A percentile compares a stretch with the other conserved stretches of the same genome.
phyloP scores from a whole-genome alignment of 2,113 vertebrate genomes.

The Theristicus caerulescens region DNA sequence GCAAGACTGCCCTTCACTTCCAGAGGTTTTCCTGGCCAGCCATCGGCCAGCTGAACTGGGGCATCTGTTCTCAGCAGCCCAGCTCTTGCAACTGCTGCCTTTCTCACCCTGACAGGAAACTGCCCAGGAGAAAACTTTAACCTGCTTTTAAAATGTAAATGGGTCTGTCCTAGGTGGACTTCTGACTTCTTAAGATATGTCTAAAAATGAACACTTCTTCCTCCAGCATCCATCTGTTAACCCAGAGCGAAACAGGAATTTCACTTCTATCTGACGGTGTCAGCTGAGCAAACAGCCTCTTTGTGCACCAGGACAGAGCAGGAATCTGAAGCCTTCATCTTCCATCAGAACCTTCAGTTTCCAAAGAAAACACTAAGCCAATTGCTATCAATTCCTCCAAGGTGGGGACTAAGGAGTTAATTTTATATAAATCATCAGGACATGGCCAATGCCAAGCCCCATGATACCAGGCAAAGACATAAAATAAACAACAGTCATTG shows the following conservation, averaged over 20 bases:
- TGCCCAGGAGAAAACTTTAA: neutral
- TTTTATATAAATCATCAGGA: neutral
- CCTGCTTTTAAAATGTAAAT: neutral
- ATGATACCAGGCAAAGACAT: neutral
- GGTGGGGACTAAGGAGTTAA: neutral
- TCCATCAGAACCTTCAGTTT: neutral
- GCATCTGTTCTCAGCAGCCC: neutral
- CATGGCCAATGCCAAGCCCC: neutral
- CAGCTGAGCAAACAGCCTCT: neutral
- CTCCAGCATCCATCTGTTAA: neutral
- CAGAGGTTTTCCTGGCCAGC: neutral
- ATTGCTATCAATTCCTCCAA: neutral
- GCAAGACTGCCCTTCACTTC: neutral
- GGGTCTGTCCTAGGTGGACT: neutral
- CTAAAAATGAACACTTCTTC: neutral
- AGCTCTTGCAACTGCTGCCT: neutral
- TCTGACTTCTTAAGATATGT: neutral
- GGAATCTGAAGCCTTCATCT: neutral
- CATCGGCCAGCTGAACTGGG: neutral
- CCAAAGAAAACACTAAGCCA: neutral
- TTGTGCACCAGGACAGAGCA: rapidly evolving
- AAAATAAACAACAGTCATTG: neutral
- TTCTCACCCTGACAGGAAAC: neutral
- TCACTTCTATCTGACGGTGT: neutral
- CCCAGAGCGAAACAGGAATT: neutral